phyloP scores from a whole-genome alignment of 2,888 invertebrate genomes.

The Zonitis immaculata region DNA sequence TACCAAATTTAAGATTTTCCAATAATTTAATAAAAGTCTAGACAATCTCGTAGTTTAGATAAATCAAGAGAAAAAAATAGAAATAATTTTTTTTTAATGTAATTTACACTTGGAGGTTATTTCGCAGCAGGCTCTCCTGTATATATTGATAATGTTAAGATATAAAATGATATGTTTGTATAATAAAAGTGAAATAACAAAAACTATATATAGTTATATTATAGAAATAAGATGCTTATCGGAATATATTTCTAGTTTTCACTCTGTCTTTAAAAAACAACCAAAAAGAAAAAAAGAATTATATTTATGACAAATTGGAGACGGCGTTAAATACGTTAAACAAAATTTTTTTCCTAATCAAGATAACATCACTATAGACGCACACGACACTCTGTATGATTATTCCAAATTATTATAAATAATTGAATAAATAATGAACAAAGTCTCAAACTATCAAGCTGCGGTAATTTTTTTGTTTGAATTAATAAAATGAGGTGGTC shows the following conservation, averaged over 20 bases:
- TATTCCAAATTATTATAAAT: not conserved
- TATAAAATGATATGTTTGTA: conserved; percentile 11
- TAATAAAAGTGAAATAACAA: not conserved
- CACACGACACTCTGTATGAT: too few relatives aligned
- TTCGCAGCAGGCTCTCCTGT: conserved; percentile 26
- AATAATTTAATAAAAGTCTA: too few relatives aligned
- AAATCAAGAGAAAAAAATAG: not conserved
- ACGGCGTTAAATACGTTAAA: not conserved
- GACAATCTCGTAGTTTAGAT: too few relatives aligned
- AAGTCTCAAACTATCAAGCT: too few relatives aligned
- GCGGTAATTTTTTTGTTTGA: too few relatives aligned
- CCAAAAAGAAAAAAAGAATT: too few relatives aligned
- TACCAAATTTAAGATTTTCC: too few relatives aligned
- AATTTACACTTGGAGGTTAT: conserved; percentile 28
- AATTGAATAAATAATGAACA: not conserved
- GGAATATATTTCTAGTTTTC: not conserved
- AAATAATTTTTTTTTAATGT: conserved; percentile 13
- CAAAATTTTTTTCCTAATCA: not conserved
- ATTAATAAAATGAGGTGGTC: too few relatives aligned
- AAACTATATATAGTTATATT: not conserved
- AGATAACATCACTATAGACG: not conserved
- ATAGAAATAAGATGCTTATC: not conserved
- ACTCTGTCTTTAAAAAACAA: not conserved
- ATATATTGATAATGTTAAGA: conserved; percentile 21
- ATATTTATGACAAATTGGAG: conserved; percentile 1